Base-by-base conservation (phyloP, 30 jellyfish, hydroid and myxozoan species). In the Mastigias papua region DNA sequence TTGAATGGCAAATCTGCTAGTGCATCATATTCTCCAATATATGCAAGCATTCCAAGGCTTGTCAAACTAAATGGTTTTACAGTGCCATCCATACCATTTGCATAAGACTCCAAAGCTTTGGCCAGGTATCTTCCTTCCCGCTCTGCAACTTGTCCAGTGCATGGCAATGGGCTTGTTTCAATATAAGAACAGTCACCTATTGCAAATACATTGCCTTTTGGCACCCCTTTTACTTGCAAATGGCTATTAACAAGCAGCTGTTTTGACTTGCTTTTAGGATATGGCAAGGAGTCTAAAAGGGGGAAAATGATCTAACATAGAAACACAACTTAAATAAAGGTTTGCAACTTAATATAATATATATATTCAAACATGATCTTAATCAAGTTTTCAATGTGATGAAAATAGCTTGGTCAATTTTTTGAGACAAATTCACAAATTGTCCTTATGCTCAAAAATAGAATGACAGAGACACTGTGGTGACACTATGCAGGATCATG, bases 111-210 rank as follows among this genome's bases (percentile, higher is more conserved):
- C 32, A 93, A 78, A 32, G 84, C 89, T 50, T 93, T 73, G 7
- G 96, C 91, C 31, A 93, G 95, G 70, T 87, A 93, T 25, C 97
- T 63, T 1, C 98, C 99, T 81, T 94, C 95, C 22, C 97, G 86
- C 73, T 94, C 99, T 23, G 99, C 99, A 46, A 94, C 97, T 67
- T 90, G 99, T 19, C 97, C 99, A 0, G 98, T 93, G 46, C 97
- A 54, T 16, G 98, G 98, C 5, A 93, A 58, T 11, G 98, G 97
- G 29, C 66, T 63, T 35, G 80, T 25, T 58, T 89, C 89, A 48
- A 94, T 89, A 73, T 79, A 77, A 22, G 97, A 94, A 37, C 99
- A 94, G 67, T 94, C 99, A 1, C 99, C 99, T 48, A 94, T 89
- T 21, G 99, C 99, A 73, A 76, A 94, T 2, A 94, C 89, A 69